Conservation (phyloP, 2,797 vertebrate species). For the Thripadectes ignobilis region DNA sequence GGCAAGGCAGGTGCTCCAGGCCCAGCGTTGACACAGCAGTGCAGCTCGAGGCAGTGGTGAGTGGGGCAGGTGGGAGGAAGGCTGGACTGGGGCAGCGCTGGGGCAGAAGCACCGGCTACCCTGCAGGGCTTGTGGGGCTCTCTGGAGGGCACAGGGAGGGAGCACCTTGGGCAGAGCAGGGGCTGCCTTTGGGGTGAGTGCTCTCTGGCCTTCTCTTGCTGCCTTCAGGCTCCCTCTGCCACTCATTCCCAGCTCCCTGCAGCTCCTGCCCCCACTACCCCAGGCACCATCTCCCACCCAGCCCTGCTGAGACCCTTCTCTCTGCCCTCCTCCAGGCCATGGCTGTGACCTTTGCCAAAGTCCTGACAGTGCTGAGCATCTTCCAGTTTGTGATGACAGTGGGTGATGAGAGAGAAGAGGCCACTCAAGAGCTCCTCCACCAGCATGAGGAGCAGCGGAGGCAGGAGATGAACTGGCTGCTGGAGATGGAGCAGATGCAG, state of each 20-base stretch:
- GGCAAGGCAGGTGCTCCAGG: not conserved
- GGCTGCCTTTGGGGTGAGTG: no score
- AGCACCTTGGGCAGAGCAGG: no score
- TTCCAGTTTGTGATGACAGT: fast-evolving
- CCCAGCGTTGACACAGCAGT: not conserved
- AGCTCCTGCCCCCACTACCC: not conserved
- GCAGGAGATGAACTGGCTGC: not conserved
- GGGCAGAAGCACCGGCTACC: not conserved
- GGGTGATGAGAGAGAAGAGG: fast-evolving
- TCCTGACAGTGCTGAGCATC: not conserved
- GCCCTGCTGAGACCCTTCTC: not conserved
- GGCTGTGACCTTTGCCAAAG: fast-evolving
- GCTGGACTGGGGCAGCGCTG: no score
- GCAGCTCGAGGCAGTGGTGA: not conserved
- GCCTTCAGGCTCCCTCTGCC: not conserved
- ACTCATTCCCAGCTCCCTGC: not conserved
- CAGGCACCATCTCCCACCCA: not conserved
- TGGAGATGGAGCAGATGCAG: no score
- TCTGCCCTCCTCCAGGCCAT: not conserved
- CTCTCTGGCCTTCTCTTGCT: not conserved
- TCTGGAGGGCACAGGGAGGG: not conserved
- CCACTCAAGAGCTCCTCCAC: fast-evolving
- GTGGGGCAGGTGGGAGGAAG: not conserved
- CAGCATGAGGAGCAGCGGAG: not conserved
- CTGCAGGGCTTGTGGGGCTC: no score